A percentile compares a stretch with the other conserved stretches of the same genome.
These are phyloP conservation scores for Rhizoglyphus robini DNA, from an alignment of 1,140 invertebrate genomes.

Conservation along the genomic window DNA sequence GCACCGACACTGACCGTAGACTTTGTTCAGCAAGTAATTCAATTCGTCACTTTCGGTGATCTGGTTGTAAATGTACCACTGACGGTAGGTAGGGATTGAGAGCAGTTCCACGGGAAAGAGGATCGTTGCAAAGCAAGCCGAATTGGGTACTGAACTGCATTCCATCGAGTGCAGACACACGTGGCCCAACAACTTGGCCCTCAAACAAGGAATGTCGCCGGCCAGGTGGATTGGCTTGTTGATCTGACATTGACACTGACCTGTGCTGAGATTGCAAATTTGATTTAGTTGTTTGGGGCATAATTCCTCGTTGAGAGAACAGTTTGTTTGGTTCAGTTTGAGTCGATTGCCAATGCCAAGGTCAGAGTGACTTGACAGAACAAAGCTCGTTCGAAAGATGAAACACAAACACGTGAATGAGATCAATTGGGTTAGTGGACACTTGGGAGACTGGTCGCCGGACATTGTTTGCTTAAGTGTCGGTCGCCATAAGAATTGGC, in stretches of 20 bases:
- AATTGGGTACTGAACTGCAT: background rate
- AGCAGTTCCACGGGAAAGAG: background rate
- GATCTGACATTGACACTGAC: background rate
- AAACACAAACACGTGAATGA: no score
- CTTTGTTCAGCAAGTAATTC: constrained; percentile 9
- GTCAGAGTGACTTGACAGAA: no score
- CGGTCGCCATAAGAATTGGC: no score
- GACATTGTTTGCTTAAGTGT: no score
- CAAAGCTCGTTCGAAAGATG: no score
- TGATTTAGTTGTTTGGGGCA: background rate
- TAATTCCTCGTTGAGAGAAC: background rate
- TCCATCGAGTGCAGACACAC: background rate
- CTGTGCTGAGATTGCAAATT: background rate
- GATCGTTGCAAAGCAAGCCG: background rate
- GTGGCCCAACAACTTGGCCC: background rate
- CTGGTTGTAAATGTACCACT: constrained; percentile 6
- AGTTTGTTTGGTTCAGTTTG: no score
- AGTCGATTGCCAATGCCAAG: no score
- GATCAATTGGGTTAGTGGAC: no score
- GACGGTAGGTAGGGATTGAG: background rate
- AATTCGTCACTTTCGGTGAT: background rate
- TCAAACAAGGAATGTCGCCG: constrained; percentile 1
- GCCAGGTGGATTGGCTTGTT: background rate
- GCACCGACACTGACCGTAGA: background rate
- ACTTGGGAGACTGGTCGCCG: no score